Base-by-base conservation (phyloP, 1,140 invertebrate species). In the Cardiocondyla obscurior region DNA sequence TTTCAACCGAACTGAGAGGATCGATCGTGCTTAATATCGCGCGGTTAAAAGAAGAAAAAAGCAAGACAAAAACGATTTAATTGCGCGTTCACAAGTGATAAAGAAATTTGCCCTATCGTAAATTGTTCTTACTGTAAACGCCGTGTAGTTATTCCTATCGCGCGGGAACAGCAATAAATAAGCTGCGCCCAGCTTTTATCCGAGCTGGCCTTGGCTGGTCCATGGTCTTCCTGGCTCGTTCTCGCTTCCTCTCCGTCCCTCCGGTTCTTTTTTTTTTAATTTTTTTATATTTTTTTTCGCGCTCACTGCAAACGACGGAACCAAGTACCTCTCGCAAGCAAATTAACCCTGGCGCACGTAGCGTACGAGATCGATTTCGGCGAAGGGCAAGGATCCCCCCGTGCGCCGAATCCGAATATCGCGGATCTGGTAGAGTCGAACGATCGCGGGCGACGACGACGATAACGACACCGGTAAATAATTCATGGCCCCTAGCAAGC, bases 391-490 rank as follows among this genome's bases (percentile, higher is more conserved):
- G n/a, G 25, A 36, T 79, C 60, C 25, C 25, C 33, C 30, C 73
- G 73, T 60, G 39, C 28, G 28, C 25, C 72, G 72, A 76, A 76
- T 64, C 44, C 72, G 39, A 62, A 76, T n/a, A n/a, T 64, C 55
- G 70, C n/a, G 36, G n/a, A 49, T 64, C 46, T 19, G 12, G 33
- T 57, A 25, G 72, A 42, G 28, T 39, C 55, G 39, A 74, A n/a
- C 39, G n/a, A 28, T 44, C 28, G 28, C 67, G 36, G 33, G 49
- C 22, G 74, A 39, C 10, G 74, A 28, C 22, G 30, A 76, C 19
- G 74, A 51, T 51, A 51, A 67, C 60, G 60, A 77, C 44, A 60
- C 3, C 74, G 74, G 62, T 79, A 79, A 79, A 79, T 69, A 79
- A 79, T 79, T 79, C 62, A 79, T 79, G 53, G 62, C 46, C 36